Evolutionary conservation across 1,140 invertebrate genomes (phyloP).

Genomic region (Drosophila sulfurigaster): DNA sequence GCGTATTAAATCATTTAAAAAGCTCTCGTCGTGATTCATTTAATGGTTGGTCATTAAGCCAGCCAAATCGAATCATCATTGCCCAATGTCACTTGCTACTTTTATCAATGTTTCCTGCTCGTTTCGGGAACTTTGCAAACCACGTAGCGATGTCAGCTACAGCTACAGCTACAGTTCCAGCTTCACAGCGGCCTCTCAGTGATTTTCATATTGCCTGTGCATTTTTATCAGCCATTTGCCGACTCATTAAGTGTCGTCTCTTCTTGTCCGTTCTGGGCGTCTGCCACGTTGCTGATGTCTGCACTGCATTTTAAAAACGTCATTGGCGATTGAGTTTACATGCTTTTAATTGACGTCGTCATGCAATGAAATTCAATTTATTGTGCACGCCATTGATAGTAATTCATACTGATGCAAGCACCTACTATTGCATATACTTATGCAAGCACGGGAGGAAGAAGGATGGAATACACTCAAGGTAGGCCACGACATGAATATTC

Average conservation of each 20-base stretch:
- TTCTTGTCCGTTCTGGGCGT: conserved; percentile 20
- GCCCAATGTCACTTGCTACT: conserved; percentile 70
- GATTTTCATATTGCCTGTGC: conserved; percentile 70
- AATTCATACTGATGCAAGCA: conserved; percentile 65
- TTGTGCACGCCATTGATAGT: conserved; percentile 75
- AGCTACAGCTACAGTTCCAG: conserved; percentile 45
- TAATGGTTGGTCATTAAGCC: conserved; percentile 69
- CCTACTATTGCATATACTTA: conserved; percentile 19
- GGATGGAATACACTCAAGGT: conserved; percentile 10
- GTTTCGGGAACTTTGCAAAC: conserved; percentile 71
- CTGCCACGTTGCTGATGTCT: conserved; percentile 25
- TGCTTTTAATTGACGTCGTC: conserved; percentile 83
- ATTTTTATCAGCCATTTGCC: conserved; percentile 84
- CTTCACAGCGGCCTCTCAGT: conserved; percentile 10
- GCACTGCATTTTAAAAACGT: conserved; percentile 79
- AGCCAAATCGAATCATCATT: conserved; percentile 65
- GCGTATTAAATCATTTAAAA: conserved; percentile 37
- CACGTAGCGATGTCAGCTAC: conserved; percentile 66
- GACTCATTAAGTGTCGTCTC: conserved; percentile 72
- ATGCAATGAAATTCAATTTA: conserved; percentile 84
- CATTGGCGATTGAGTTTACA: conserved; percentile 83
- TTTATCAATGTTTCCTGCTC: conserved; percentile 80
- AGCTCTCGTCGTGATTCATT: conserved; percentile 29
- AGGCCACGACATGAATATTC: conserved; percentile 50
- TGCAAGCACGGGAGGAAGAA: conserved; percentile 7